Evolutionary conservation across 2,113 vertebrate genomes (phyloP).

Genomic region (Hydropotes inermis): DNA sequence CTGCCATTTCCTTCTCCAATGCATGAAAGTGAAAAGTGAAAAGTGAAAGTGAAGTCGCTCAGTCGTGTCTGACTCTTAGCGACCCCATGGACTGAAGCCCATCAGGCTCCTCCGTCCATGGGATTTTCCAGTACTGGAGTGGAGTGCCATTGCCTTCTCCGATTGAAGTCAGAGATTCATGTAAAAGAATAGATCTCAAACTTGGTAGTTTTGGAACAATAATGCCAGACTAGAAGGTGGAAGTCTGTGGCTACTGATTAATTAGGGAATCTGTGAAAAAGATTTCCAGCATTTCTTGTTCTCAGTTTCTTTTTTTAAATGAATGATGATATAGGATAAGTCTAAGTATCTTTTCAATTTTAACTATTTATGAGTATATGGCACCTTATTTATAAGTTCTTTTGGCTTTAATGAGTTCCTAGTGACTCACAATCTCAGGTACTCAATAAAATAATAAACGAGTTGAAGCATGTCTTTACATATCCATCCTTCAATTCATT

Average conservation of each 20-base stretch:
- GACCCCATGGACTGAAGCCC: no score
- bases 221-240: not conserved
- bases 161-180: not conserved
- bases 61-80: no score
- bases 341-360: not conserved
- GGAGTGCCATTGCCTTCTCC: no score
- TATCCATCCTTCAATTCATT: not conserved
- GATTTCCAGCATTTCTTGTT: not conserved
- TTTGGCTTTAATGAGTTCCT: not conserved
- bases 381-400: not conserved
- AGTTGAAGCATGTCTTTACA: not conserved
- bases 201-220: not conserved
- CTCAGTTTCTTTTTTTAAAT: constrained; percentile 19
- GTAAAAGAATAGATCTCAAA: not conserved
- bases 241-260: not conserved
- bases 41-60: no score
- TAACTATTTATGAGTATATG: not conserved
- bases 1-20: no score
- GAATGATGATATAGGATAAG: not conserved
- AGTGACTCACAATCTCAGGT: not conserved
- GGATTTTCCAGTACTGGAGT: no score
- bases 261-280: constrained; percentile 16
- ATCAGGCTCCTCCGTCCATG: no score
- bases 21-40: no score
- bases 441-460: not conserved